Base-by-base conservation (phyloP, 2,888 invertebrate species). In the Diaphora mendica region DNA sequence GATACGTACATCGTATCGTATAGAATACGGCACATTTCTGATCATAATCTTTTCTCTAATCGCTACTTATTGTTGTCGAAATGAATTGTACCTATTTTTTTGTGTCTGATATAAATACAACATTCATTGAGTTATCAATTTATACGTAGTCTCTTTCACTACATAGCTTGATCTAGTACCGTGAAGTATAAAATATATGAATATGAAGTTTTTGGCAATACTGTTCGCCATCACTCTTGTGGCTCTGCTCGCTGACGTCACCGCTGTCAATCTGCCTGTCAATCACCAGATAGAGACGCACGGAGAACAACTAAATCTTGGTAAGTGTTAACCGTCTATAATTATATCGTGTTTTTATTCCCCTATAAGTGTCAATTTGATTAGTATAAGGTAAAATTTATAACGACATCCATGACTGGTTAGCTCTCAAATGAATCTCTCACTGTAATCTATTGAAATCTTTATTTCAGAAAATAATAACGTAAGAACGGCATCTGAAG, bases 181-280 rank as follows among this genome's bases (percentile, higher is more conserved):
- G 48, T 48, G 7, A 20, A 35, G 35, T 35, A 35, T 8, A 35
- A 35, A 64, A 20, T 64, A 35, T 35, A 35, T 23, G 11, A 35
- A 68, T 33, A 68, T 68, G 51, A 68, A 68, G n/a, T 1, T 68
- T 15, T 23, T 68, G 35, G 68, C 33, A 15, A 23, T 35, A 68
- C 2, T 68, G 2, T 33, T 68, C 13, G 33, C 33, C 11, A 35
- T 51, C 7, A 8, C 48, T 33, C 51, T 68, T 48, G 15, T 68
- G 5, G 5, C 30, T 23, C 68, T 33, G 30, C 51, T 68, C 11
- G 48, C 48, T 33, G n/a, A 68, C 13, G 68, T 48, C 15, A 30
- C 51, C 5, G 68, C 68, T 51, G 33, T 23, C 30, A 51, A 68
- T 2, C 5, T 48, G 20, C 2, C 68, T 15, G 30, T 23, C 15